Percentiles rank a stretch among this genome's conserved stretches.
phyloP scores from a whole-genome alignment of 2,888 invertebrate genomes.

The Cybosia mesomella region DNA sequence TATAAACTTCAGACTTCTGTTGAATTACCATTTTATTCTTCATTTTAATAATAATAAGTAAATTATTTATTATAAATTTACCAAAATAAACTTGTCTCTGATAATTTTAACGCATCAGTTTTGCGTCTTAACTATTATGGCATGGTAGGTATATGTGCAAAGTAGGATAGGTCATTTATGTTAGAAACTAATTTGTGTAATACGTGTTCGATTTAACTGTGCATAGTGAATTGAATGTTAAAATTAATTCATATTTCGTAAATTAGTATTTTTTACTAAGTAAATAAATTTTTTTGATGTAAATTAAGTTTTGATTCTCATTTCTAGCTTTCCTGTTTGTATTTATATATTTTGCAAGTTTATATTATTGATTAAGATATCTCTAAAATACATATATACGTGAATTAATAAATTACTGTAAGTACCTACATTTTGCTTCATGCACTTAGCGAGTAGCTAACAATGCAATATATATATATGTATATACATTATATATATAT shows the following conservation, averaged over 20 bases:
- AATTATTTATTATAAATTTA: background rate
- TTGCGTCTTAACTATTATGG: background rate
- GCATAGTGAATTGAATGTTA: conserved; percentile 49
- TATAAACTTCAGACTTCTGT: background rate
- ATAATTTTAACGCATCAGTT: background rate
- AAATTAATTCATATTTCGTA: conserved; percentile 48
- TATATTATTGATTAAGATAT: background rate
- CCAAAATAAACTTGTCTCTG: background rate
- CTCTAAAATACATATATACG: background rate
- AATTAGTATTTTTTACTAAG: conserved; percentile 44
- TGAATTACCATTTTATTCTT: background rate
- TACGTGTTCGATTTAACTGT: conserved; percentile 28
- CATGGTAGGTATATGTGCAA: conserved; percentile 8
- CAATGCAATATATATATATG: background rate
- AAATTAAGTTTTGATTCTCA: conserved; percentile 34
- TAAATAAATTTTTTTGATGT: conserved; percentile 45
- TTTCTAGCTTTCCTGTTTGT: conserved; percentile 32
- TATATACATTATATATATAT: too few species aligned
- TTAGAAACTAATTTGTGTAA: conserved; percentile 24
- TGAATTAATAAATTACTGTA: background rate
- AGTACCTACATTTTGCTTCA: background rate
- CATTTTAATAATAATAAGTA: background rate
- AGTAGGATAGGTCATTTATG: conserved; percentile 21
- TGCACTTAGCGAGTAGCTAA: background rate
- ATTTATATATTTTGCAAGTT: background rate